Evolutionary conservation across 2,888 invertebrate genomes (phyloP), one percentile per base, ranked within the genome.

Genomic region (Galeopsomyia nigrocyanea): DNA sequence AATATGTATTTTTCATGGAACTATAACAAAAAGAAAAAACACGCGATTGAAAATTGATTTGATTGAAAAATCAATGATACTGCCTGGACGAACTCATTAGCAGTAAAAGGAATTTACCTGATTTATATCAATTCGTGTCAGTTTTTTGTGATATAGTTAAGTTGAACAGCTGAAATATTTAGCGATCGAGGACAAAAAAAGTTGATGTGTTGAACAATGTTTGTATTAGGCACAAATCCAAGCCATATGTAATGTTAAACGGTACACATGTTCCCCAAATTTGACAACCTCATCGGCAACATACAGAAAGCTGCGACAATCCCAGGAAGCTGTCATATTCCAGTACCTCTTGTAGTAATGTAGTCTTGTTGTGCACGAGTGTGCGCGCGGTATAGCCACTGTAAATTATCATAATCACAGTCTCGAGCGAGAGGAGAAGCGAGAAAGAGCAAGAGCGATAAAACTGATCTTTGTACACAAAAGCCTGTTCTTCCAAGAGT

Each of bases 401-500:
- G 68, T 69, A 69, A 7, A 67, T 63, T 70, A 74, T 63, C 73
- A 58, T 72, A 68, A 71, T 55, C 49, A 63, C 21, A 56, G 46
- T 2, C 5, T 26, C 26, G 51, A 51, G 31, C 31, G 21, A 50
- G 19, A 63, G 49, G 47, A 21, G 16, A 17, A 62, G 51, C 16
- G 46, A 39, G 63, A 65, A 50, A 61, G 49, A 60, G 17, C 19
- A 60, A 65, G 50, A 47, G 16, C 26, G 63, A 68, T 64, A 68
- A 71, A 68, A 61, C 22, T 71, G 56, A 71, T 65, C 65, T 74
- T 71, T 71, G 65, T 65, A 71, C 60, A 71, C 65, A 74, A 74
- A 39, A 74, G 74, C 64, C 68, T 74, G 74, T 71, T 74, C 71
- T 71, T 74, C 74, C 71, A 71, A 68, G 46, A 39, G 39, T 39